phyloP scores from a whole-genome alignment of 2,797 vertebrate species.

The Thunnus albacares region DNA sequence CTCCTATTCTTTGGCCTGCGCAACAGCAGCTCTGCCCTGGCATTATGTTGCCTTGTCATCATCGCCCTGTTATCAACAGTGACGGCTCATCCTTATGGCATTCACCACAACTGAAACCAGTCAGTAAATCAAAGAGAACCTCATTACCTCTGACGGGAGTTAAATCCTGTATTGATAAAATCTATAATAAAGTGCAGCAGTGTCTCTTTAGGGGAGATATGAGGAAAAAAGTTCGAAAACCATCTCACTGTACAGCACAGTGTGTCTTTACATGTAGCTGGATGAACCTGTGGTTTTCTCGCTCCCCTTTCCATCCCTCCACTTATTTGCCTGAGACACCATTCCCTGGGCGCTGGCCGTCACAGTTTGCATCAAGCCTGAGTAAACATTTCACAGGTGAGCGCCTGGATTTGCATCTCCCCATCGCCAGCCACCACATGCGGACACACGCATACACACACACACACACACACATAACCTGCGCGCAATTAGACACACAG shows the following conservation, averaged over 20 bases:
- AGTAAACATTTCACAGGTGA: conserved; percentile 90
- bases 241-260: not conserved
- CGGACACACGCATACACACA: conserved; percentile 48
- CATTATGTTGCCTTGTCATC: conserved; percentile 31
- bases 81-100: conserved; percentile 26
- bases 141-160: not conserved
- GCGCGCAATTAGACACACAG: conserved; percentile 58
- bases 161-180: conserved; percentile 1
- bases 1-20: conserved; percentile 67
- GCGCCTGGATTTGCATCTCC: conserved; percentile 86
- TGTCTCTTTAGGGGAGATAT: conserved; percentile 9
- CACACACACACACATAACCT: conserved; percentile 34
- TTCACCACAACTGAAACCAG: conserved; percentile 49
- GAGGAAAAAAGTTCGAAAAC: conserved; percentile 39
- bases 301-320: conserved; percentile 53
- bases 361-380: conserved; percentile 87
- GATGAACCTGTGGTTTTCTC: conserved; percentile 16
- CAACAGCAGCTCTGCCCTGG: conserved; percentile 35
- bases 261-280: conserved; percentile 19
- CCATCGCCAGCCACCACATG: conserved; percentile 74
- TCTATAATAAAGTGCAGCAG: not conserved
- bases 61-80: conserved; percentile 29
- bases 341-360: conserved; percentile 81
- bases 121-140: conserved; percentile 25
- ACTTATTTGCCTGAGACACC: conserved; percentile 86